Base-by-base conservation (phyloP, 2,888 invertebrate species). In the Cheilosia grossa region DNA sequence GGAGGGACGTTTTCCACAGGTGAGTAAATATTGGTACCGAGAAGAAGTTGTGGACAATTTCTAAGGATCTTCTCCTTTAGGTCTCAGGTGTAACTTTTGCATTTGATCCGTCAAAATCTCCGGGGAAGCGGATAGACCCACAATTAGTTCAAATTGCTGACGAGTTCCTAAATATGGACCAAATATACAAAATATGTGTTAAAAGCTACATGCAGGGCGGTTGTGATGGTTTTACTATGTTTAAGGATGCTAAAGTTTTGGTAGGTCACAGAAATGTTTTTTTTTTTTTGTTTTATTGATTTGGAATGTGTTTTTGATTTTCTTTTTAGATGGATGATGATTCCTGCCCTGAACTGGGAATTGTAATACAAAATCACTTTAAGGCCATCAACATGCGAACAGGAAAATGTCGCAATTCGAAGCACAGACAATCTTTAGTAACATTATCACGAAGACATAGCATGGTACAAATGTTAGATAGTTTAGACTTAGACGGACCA, bases 301-400 rank as follows among this genome's bases (percentile, higher is more conserved):
- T 51, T 10, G 2, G 2, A 51, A 24, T 10, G 5, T 2, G 27
- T 51, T 51, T 24, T 59, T 44, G 1, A 64, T 58, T 59, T 42
- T 49, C 53, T 87, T 89, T 89, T 0, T 88, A 97, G 96, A 94
- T 97, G 88, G 94, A 95, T 88, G 96, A 97, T 69, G 98, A 98
- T 90, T 95, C 96, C 92, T 97, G 97, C 88, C 97, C 97, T 0
- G 96, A 97, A 89, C 92, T 98, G 83, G 96, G 96, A 9, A 94
- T 97, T 88, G 96, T 97, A 0, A 93, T 98, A 24, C 97, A 97
- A 92, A 98, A 98, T 92, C 97, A 98, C 91, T 98, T 98, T 92
- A 94, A 96, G 75, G 96, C 98, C 2, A 97, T 98, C 88, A 94
- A 96, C 91, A 95, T 97, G 88, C 93, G 96, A 49, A 93, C 94